Base-by-base conservation (phyloP, 2,797 vertebrate species). In the Arrhamphus sclerolepis region DNA sequence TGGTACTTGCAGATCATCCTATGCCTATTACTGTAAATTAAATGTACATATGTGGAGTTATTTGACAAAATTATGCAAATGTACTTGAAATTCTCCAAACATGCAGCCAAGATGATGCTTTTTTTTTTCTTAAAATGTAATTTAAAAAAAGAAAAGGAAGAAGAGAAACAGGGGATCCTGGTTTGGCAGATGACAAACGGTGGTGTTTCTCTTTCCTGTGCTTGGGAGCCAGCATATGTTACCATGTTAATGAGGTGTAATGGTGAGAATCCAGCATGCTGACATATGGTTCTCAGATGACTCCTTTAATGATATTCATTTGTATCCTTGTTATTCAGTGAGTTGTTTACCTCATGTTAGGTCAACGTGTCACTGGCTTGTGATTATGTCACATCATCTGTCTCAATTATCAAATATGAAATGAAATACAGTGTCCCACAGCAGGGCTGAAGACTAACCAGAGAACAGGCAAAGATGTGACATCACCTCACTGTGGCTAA, bases 231-330 rank as follows among this genome's bases (percentile, higher is more conserved):
- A 75, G 87, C 90, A 91, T 91, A 90, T 92, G 90, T 87, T 87
- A 83, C 85, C 89, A 89, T 91, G 90, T 86, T 92, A 92, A 92
- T 91, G 88, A 92, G 91, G 89, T 90, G 83, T 88, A 88, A 92
- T 91, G 88, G 86, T 89, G 88, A 89, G 88, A 91, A 87, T 89
- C 86, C 84, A 87, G 86, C 87, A 89, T 86, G 90, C 89, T 90
- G 90, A 84, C 91, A 90, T 91, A 89, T 89, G 90, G 84, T 90
- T 89, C 85, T 89, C 88, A 86, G 87, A 90, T 90, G 90, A 89
- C 88, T 88, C 85, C 81, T 88, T 88, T 89, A 90, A 89, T 90
- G 87, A 89, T 88, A 89, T 91, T 88, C 84, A 85, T 91, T 90
- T 89, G 86, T 87, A 77, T 86, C 75, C 62, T 83, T 72, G 75